A percentile compares a stretch with the other conserved stretches of the same genome.
These are phyloP conservation scores for Meteorus cinctellus DNA, from an alignment of 2,888 invertebrate species.

Conservation along the genomic window DNA sequence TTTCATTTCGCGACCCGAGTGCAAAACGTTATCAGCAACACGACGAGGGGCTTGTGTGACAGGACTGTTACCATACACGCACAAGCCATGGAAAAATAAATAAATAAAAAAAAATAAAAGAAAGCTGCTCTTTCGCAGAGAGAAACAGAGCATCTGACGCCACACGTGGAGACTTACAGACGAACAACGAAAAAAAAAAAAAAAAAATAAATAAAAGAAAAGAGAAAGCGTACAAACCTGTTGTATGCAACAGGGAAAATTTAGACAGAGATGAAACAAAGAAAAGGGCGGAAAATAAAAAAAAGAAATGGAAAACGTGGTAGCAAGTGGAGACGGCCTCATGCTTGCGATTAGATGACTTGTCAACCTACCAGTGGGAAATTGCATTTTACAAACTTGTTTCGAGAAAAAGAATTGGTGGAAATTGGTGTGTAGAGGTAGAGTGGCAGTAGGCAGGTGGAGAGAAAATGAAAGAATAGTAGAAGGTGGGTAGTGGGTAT, in stretches of 20 bases:
- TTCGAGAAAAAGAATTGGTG: slow-evolving; percentile 76
- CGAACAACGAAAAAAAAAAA: not conserved
- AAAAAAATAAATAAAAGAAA: not conserved
- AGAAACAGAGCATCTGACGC: not conserved
- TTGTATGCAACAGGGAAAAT: not conserved
- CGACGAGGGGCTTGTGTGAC: slow-evolving; percentile 40
- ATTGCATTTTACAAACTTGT: slow-evolving; percentile 78
- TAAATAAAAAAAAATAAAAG: not conserved
- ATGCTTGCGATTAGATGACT: slow-evolving; percentile 75
- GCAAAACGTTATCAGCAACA: slow-evolving; percentile 43
- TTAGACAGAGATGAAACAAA: slow-evolving; percentile 20
- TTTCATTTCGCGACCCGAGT: not conserved
- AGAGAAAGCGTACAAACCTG: not conserved
- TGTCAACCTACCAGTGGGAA: slow-evolving; percentile 75
- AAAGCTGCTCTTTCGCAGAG: not conserved
- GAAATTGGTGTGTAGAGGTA: slow-evolving; percentile 72
- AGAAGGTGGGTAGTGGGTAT: slow-evolving; percentile 21
- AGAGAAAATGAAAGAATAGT: slow-evolving; percentile 58
- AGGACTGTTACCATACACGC: slow-evolving; percentile 44
- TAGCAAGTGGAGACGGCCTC: slow-evolving; percentile 54
- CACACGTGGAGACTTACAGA: not conserved
- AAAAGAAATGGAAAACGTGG: slow-evolving; percentile 51
- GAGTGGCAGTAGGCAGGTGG: slow-evolving; percentile 54
- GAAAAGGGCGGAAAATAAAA: slow-evolving; percentile 69
- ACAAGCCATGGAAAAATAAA: not conserved